Evolutionary conservation across 2,888 invertebrate species (phyloP).

Genomic region (Ectemnius cavifrons): DNA sequence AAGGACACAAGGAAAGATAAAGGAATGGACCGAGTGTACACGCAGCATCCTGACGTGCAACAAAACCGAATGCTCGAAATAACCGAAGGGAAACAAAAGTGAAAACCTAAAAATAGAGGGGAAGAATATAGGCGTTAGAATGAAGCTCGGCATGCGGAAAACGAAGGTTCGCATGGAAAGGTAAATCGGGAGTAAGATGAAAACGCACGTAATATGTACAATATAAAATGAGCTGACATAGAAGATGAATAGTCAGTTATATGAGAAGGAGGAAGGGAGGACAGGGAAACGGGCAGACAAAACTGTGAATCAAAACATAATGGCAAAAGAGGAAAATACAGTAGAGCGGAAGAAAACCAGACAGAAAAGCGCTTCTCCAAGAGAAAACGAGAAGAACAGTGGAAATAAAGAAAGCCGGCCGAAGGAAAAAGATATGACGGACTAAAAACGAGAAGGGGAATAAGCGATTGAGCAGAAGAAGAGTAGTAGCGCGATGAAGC

Average conservation of each 20-base stretch:
- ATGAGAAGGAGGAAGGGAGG: background rate
- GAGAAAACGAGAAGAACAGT: no score
- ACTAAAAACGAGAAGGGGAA: no score
- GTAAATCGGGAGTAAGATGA: background rate
- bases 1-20: background rate
- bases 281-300: background rate
- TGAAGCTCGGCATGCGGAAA: background rate
- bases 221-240: no score
- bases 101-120: background rate
- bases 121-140: conserved; percentile 2
- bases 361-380: no score
- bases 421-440: no score
- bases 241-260: no score
- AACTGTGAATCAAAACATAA: background rate
- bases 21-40: background rate
- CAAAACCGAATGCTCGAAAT: conserved; percentile 1
- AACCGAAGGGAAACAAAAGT: background rate
- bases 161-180: conserved; percentile 2
- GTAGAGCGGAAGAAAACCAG: no score
- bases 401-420: no score
- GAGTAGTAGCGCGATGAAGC: background rate
- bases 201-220: no score
- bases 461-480: background rate
- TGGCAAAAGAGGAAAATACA: conserved; percentile 5
- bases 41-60: background rate